Evolutionary conservation across 2,888 invertebrate genomes (phyloP), one percentile per base, ranked within the genome.

Genomic region (Zaprionus lineosus): DNA sequence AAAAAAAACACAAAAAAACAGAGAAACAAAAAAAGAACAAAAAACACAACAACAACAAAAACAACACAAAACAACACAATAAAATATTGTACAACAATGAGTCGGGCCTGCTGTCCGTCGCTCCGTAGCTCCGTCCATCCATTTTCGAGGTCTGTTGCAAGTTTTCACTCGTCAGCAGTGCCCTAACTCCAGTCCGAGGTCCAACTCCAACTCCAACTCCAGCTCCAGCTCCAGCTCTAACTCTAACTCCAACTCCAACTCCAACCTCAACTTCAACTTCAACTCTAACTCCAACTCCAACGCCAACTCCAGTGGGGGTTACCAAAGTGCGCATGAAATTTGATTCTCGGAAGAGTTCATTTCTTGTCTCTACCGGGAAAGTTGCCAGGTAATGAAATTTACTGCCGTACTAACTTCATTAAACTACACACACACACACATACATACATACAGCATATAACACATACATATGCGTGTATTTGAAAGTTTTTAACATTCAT

Each of bases 311-410:
- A 37, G 46, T 43, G 51, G 58, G 56, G 65, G 70, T 70, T 67
- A 73, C 34, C 77, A 67, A 62, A 78, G 62, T 61, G 71, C 74
- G 65, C 76, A 77, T 77, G 83, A 81, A 83, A 81, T 81, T 76
- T 83, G 81, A 83, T 81, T 81, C 83, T 83, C 59, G 81, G 83
- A 79, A 81, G 76, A 83, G 76, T 74, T 81, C 65, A 74, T 81
- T 82, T 81, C 65, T 66, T 53, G 76, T 46, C 62, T n/a, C n/a
- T 58, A 62, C 59, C 60, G 46, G 55, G 61, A 72, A 72, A 69
- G 66, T 64, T 75, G 71, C 66, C 61, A 62, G 61, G 70, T 65
- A 70, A 61, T 70, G 73, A 68, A 79, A 73, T 58, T 69, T 72
- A 73, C 69, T 61, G 58, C 61, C 53, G 51, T 48, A 66, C 69